Base-by-base conservation (phyloP, 35 echinoderm and acorn worm genomes). In the Nesometra sesokonis region DNA sequence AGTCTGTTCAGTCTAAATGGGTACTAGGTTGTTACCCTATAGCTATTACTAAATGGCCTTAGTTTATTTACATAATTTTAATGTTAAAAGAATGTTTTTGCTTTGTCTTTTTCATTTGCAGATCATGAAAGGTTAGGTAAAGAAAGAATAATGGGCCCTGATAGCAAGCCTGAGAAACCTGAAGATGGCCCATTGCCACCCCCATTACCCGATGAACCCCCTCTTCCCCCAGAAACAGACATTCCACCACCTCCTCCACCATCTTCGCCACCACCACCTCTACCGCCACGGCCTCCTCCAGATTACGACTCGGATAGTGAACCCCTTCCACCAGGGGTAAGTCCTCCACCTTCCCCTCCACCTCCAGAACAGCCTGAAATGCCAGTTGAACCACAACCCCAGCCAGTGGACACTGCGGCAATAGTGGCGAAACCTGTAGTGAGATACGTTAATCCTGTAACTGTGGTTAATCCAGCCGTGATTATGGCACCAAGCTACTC, bases 391-490 rank as follows among this genome's bases (percentile, higher is more conserved):
- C 86, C 86, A 21, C 30, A 77, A 17, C 52, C 84, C 19, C 47
- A 83, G 7, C 39, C 76, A 31, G 43, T 29, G 33, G 52, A 31
- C 80, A 46, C 83, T 36, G 80, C 35, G 19, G 35, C 90, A 30
- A 87, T 95, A 36, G 91, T 95, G 29, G 86, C 89, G 30, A 95
- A 95, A 89, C 93, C 93, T 40, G 85, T 91, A 81, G 32, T 94
- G 32, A 77, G 90, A 11, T 94, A 94, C 80, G 77, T 87, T 37
- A 35, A 79, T 46, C 86, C 36, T 79, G 77, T 78, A 36, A 7
- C 86, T 37, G 86, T 87, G 79, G 36, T 87, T 36, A 36, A 79
- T 38, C 36, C 86, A 87, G 19, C 77, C 77, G 1, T 79, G 23
- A 32, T 83, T 36, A 83, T 78, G 34, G 84, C 37, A 32, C 30